Evolutionary conservation across 2,888 invertebrate genomes (phyloP), one percentile per base, ranked within the genome.

Genomic region (Tetranychus truncatus): DNA sequence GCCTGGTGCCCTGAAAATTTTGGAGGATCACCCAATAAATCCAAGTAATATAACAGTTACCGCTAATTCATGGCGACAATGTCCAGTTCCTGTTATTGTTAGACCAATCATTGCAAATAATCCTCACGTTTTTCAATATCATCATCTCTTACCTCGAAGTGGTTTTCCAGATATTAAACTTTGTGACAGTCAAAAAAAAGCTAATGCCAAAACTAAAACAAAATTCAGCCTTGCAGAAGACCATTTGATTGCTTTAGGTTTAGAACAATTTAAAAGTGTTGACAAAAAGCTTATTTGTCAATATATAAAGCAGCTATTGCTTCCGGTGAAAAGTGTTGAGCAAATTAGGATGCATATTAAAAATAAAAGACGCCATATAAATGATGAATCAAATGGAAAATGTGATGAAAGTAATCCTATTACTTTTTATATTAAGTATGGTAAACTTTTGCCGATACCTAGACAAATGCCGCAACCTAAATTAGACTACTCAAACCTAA

Each of bases 221-320:
- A 44, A 45, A n/a, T 76, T 76, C 66, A 76, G 45, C 45, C 24
- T 20, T 46, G 69, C 76, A 20, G 76, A 76, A 72, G 76, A 76
- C 34, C 73, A 69, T 67, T 69, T 76, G 18, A 67, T 76, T 34
- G 76, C 76, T 15, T 15, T 75, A 6, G 75, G 74, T 67, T 72
- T 76, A 20, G 65, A 75, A 65, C 69, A 76, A 46, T 75, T 72
- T 55, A 72, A 11, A 20, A 55, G 46, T 1, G 15, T 45, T 11
- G 46, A 72, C 45, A 67, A 69, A 9, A 46, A 73, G 20, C 73
- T 46, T n/a, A 8, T 24, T 21, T 75, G 15, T 18, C 20, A 74
- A 67, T 65, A 55, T 66, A 74, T 76, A 55, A 46, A 71, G 21
- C 69, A 76, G 71, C 44, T 71, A 45, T 34, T 76, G 7, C 6